These are phyloP conservation scores for Agriopis aurantiaria DNA, from an alignment of 2,888 invertebrate species.

Conservation along the genomic window DNA sequence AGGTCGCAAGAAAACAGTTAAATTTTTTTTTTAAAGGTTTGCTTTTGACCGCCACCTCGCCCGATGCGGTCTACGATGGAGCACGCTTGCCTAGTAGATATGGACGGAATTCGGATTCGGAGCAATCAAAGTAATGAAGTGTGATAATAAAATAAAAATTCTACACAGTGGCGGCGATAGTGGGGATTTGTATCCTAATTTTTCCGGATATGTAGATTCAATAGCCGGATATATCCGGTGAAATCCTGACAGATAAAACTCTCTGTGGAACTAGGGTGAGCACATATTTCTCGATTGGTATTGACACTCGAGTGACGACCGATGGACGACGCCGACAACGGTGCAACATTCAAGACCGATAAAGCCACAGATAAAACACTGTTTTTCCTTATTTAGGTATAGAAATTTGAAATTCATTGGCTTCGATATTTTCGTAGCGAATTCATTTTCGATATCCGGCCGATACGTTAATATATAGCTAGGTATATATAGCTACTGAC, in stretches of 20 bases:
- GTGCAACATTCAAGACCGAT: no score
- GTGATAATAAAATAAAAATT: no score
- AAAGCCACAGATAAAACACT: background rate
- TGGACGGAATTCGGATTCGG: no score
- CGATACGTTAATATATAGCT: slow-evolving; percentile 1
- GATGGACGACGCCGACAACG: no score
- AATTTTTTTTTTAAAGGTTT: no score
- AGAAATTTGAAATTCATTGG: slow-evolving; percentile 24
- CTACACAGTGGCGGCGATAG: no score
- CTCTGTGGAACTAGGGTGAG: background rate
- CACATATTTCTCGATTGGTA: background rate
- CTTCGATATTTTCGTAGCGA: slow-evolving; percentile 8
- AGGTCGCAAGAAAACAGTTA: no score
- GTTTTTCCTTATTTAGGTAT: slow-evolving; percentile 3
- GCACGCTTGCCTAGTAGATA: no score
- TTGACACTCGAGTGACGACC: background rate
- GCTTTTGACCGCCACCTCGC: no score
- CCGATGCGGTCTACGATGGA: no score
- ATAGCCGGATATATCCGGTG: background rate
- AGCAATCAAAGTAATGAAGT: no score
- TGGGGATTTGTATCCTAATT: no score
- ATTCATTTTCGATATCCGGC: slow-evolving; percentile 20
- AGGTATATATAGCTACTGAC: background rate
- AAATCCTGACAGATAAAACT: background rate
- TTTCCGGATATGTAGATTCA: background rate